phyloP scores from a whole-genome alignment of 2,797 vertebrate genomes.

The Pseudochromis fuscus region DNA sequence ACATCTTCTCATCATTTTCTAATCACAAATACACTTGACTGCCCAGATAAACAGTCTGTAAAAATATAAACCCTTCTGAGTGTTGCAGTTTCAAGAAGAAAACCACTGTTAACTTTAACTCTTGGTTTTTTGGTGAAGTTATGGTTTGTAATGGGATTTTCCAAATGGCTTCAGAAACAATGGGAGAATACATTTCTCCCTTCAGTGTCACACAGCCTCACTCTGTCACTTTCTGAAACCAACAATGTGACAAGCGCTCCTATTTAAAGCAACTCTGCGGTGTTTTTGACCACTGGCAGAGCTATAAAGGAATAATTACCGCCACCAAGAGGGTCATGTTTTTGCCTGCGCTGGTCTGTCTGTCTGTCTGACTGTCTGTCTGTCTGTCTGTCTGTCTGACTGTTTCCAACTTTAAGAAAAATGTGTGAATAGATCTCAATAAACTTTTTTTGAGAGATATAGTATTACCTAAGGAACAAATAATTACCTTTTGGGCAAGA shows the following conservation, averaged over 20 bases:
- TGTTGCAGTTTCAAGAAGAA: conserved; percentile 15
- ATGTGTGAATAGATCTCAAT: too few species aligned
- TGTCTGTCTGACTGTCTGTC: too few species aligned
- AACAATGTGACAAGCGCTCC: neutral
- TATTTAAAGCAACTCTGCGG: neutral
- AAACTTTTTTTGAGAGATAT: too few species aligned
- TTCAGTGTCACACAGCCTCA: neutral
- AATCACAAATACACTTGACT: conserved; percentile 46
- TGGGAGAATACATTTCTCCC: neutral
- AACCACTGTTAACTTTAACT: conserved; percentile 26
- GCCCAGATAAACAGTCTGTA: conserved; percentile 61
- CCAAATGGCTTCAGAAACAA: conserved; percentile 23
- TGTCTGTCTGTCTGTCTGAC: too few species aligned
- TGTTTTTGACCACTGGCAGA: neutral
- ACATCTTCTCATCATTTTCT: conserved; percentile 45
- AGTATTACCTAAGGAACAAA: too few species aligned
- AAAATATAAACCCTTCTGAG: conserved; percentile 44
- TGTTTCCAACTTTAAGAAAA: too few species aligned
- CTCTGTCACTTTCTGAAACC: neutral
- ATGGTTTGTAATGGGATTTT: conserved; percentile 16
- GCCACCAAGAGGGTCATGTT: neutral
- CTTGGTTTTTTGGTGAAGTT: conserved; percentile 19
- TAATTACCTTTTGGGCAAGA: too few species aligned
- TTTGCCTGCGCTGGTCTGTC: too few species aligned
- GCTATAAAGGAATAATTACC: neutral